Evolutionary conservation across 1,140 invertebrate species (phyloP), one percentile per base, ranked within the genome.

Genomic region (Oscheius sp.): DNA sequence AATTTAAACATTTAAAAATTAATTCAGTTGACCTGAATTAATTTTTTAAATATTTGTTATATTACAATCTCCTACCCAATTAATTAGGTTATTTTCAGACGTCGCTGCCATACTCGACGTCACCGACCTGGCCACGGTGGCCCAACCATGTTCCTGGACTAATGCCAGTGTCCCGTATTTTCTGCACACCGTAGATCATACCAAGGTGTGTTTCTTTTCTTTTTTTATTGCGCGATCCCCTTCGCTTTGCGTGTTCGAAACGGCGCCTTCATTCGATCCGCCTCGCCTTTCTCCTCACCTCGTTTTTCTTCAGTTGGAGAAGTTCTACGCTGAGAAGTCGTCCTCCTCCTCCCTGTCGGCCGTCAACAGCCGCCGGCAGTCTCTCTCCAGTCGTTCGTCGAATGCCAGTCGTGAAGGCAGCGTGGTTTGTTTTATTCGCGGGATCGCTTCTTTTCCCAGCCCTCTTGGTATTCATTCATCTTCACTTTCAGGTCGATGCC

Each of bases 131-230:
- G 69, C 71, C 23, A 49, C 35, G 13, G 81, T 80, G 29, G 58
- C 69, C 2, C 80, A 84, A 34, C 79, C 80, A 3, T 74, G 69
- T 36, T 84, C 82, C 0, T 82, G 81, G 81, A 82, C 81, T 4
- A 77, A 79, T 31, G 78, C 79, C 18, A 42, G 79, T 32, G 81
- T 82, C 13, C 77, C 82, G 13, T 82, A 84, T 42, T 84, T 79
- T 55, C 62, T 84, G 15, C 81, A 82, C 65, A 77, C 65, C n/a
- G 74, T 82, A 46, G 76, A 84, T 69, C 42, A 75, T 29, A 49
- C 46, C 13, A 82, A 83, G 63, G 80, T 81, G 31, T 20, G 42
- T 46, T 23, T 63, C 74, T 74, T 63, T 10, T 26, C 15, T 32
- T 63, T 26, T 36, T 63, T 63, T 59, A 13, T 59, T 59, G 55